Evolutionary conservation across 2,888 invertebrate species (phyloP), one percentile per base, ranked within the genome.

Genomic region (Scelioninae gen. 2): DNA sequence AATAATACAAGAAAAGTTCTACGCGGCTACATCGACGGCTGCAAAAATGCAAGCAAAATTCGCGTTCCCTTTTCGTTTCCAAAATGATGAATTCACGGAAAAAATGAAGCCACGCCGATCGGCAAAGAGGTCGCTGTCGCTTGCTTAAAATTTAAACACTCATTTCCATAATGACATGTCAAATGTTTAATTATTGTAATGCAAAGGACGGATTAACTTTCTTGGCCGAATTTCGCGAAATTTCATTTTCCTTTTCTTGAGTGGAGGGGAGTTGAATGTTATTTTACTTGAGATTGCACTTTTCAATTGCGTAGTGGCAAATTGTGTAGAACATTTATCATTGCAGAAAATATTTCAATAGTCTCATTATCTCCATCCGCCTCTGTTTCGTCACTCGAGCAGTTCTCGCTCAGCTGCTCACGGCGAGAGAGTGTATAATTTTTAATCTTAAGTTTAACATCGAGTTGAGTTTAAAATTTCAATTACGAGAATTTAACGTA

Each of bases 1-100:
- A 63, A 57, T 52, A 64, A 64, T 37, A 37, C 22, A 57, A 57
- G 60, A 57, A 70, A 70, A 70, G 50, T 69, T 50, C 18, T 7
- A 25, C 33, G 7, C n/a, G n/a, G 33, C 33, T 16, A 31, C 25
- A 46, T 46, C 18, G 35, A 55, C 28, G 28, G 11, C 50, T 10
- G 33, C n/a, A 19, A 57, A 50, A 50, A 41, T 50, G 35, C 22
- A 2, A n/a, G 13, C 5, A 15, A 9, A 15, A 13, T 37, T 4
- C 33, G 5, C 31, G 5, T 33, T 33, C 10, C 31, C 31, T 35
- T 2, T 31, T 31, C 9, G 2, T 31, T 31, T 31, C 25, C 25
- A 25, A 3, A 25, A 25, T 25, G 25, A n/a, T n/a, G n/a, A n/a
- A 25, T 25, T 25, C 25, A 6, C 25, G 4, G 25, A 25, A 25